Percentiles rank a stretch among this genome's conserved stretches.
Conservation (phyloP, 1,140 invertebrate species). For the Drosophila nebulosa region DNA sequence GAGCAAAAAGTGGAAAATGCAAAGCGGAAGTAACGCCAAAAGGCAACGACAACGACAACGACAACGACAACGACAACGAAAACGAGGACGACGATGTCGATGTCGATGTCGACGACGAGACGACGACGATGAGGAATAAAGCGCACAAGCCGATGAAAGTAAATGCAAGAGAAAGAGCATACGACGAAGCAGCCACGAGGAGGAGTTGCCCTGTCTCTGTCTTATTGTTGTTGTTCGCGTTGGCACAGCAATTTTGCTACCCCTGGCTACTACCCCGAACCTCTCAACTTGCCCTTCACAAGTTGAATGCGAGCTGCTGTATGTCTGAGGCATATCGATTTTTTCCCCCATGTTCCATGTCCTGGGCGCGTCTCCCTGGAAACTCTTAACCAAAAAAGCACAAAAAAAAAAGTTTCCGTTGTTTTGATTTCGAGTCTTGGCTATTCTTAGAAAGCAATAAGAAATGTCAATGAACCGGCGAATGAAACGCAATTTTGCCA, state of each 20-base stretch:
- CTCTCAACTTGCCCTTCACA: slow-evolving; percentile 17
- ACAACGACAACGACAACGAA: slow-evolving; percentile 6
- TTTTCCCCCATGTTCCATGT: slow-evolving; percentile 46
- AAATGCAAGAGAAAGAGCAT: slow-evolving; percentile 50
- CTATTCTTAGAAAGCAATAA: slow-evolving; percentile 39
- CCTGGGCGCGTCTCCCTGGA: slow-evolving; percentile 58
- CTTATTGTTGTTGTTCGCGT: slow-evolving; percentile 18
- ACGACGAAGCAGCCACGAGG: slow-evolving; percentile 8
- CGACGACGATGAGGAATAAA: slow-evolving; percentile 26
- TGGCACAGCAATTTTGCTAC: slow-evolving; percentile 63
- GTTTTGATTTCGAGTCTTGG: slow-evolving; percentile 38
- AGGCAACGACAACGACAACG: slow-evolving; percentile 26
- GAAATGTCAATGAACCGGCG: slow-evolving; percentile 41
- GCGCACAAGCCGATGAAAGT: slow-evolving; percentile 62
- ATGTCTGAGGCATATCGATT: slow-evolving; percentile 79
- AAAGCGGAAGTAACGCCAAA: slow-evolving; percentile 47
- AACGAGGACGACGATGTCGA: background rate
- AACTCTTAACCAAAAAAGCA: slow-evolving; percentile 45
- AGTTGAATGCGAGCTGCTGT: slow-evolving; percentile 41
- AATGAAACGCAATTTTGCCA: slow-evolving; percentile 26
- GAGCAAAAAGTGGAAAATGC: slow-evolving; percentile 50
- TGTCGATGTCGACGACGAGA: background rate
- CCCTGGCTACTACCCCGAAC: slow-evolving; percentile 51
- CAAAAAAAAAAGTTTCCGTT: slow-evolving; percentile 33
- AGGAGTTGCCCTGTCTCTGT: slow-evolving; percentile 19